phyloP scores from a whole-genome alignment of 2,888 invertebrate species.

The Cephus runcator region DNA sequence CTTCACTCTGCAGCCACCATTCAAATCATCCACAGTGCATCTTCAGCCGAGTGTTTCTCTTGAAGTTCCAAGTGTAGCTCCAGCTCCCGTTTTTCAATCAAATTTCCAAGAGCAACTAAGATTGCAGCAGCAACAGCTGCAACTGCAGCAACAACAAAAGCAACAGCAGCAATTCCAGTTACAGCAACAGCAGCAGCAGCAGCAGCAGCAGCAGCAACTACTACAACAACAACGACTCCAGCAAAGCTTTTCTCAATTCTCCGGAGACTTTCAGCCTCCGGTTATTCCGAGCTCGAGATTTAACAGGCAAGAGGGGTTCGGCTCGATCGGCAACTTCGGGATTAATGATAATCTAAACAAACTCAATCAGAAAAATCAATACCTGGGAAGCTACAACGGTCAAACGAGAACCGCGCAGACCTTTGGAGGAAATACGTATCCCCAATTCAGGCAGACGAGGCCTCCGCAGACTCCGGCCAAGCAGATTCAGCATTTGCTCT shows the following conservation, averaged over 20 bases:
- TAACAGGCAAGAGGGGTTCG: constrained; percentile 62
- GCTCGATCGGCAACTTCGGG: constrained; percentile 72
- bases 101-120: constrained; percentile 43
- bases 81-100: constrained; percentile 46
- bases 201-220: constrained; percentile 51
- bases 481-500: constrained; percentile 74
- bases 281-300: constrained; percentile 62
- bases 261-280: constrained; percentile 50
- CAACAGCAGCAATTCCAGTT: constrained; percentile 41
- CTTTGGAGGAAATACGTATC: constrained; percentile 41
- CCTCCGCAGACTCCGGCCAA: constrained; percentile 66
- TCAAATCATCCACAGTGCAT: constrained; percentile 42
- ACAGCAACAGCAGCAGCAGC: constrained; percentile 40
- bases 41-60: constrained; percentile 56
- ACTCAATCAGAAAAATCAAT: background rate
- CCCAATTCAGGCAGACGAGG: constrained; percentile 23
- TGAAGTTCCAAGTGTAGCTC: constrained; percentile 49
- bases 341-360: constrained; percentile 60
- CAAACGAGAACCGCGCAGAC: constrained; percentile 35
- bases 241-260: constrained; percentile 50
- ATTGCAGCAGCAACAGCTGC: constrained; percentile 32
- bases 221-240: constrained; percentile 56
- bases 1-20: constrained; percentile 39
- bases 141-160: constrained; percentile 43
- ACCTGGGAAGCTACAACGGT: constrained; percentile 9